Percentiles rank a stretch among this genome's conserved stretches.
Evolutionary conservation across 1,140 invertebrate species (phyloP).

Genomic region (Brachionus manjavacas): DNA sequence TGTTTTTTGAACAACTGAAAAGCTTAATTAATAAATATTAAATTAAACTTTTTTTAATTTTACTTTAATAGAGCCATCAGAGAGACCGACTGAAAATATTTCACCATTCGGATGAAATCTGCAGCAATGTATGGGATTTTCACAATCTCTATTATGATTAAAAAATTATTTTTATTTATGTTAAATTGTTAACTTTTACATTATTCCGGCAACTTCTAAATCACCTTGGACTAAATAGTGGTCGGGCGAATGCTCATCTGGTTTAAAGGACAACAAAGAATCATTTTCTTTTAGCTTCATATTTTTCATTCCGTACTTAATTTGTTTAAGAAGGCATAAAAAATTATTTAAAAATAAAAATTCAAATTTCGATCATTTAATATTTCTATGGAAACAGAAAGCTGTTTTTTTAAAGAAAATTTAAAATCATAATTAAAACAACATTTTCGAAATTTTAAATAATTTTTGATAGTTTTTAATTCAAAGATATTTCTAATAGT

Average conservation of each 20-base stretch:
- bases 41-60: neutral
- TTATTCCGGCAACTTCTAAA: neutral
- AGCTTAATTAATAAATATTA: neutral
- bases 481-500: neutral
- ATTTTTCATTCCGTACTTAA: neutral
- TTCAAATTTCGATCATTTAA: neutral
- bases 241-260: neutral
- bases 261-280: neutral
- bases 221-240: constrained; percentile 17
- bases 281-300: neutral
- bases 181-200: neutral
- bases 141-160: neutral
- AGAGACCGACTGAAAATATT: neutral
- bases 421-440: neutral
- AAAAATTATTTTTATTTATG: neutral
- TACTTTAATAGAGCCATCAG: constrained; percentile 37
- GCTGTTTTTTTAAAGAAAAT: neutral
- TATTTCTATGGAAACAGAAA: constrained; percentile 16
- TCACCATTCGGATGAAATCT: constrained; percentile 23
- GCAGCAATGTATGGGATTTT: constrained; percentile 23
- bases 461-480: neutral
- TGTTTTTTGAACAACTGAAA: constrained; percentile 4
- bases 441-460: neutral
- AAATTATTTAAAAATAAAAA: neutral
- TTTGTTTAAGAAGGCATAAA: neutral